phyloP scores from a whole-genome alignment of 1,140 invertebrate species.

The Galleria mellonella region DNA sequence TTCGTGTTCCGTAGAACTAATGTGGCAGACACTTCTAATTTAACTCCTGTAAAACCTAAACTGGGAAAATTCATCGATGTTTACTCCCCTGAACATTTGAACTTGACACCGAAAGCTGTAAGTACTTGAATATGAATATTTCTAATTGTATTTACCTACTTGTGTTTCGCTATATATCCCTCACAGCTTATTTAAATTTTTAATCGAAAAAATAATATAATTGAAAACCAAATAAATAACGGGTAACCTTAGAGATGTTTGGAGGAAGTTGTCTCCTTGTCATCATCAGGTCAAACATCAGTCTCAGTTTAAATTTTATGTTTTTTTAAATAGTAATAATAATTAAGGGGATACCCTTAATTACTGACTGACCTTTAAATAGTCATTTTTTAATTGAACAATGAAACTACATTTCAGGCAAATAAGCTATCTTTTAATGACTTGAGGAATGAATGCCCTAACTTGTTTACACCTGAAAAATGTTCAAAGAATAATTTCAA shows the following conservation, averaged over 20 bases:
- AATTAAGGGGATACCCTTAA: too few relatives aligned
- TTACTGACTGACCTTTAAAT: neutral
- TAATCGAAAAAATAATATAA: slow-evolving; percentile 1
- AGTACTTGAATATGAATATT: slow-evolving; percentile 20
- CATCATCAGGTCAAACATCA: too few relatives aligned
- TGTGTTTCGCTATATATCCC: too few relatives aligned
- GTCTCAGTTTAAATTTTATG: too few relatives aligned
- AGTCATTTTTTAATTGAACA: slow-evolving; percentile 4
- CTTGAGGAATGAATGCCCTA: slow-evolving; percentile 42
- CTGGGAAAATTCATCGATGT: slow-evolving; percentile 52
- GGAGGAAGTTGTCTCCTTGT: too few relatives aligned
- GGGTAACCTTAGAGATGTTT: too few relatives aligned
- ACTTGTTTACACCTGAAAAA: slow-evolving; percentile 43
- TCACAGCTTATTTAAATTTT: too few relatives aligned
- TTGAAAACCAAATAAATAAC: too few relatives aligned
- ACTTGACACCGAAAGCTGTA: slow-evolving; percentile 60
- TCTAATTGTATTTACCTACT: too few relatives aligned
- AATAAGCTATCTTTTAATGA: slow-evolving; percentile 23
- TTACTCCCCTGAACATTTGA: slow-evolving; percentile 64
- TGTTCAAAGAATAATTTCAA: slow-evolving; percentile 34
- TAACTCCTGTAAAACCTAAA: slow-evolving; percentile 50
- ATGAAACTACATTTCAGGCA: slow-evolving; percentile 35
- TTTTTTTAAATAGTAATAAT: too few relatives aligned
- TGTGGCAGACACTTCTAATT: slow-evolving; percentile 23
- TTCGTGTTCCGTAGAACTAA: slow-evolving; percentile 14